Base-by-base conservation (phyloP, 2,888 invertebrate genomes). In the Tetragonula carbonaria region DNA sequence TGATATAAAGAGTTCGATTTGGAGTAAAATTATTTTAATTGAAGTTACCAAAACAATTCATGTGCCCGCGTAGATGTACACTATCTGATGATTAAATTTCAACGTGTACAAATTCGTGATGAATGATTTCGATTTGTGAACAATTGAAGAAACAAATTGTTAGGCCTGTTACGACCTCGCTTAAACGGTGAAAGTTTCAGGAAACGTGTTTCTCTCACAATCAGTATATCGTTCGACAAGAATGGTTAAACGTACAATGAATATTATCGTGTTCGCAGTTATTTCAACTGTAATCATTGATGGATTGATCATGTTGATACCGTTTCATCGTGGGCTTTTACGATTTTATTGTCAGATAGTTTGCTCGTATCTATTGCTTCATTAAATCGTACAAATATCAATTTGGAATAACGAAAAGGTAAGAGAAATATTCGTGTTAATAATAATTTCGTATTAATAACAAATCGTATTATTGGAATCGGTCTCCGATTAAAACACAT, bases 341-440 rank as follows among this genome's bases (percentile, higher is more conserved):
- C 33, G 53, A 80, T 51, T 76, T 70, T 45, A 4, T 3, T 72
- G 62, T 50, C 59, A 45, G 28, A 77, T 71, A 65, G n/a, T 72
- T 82, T 38, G 8, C 4, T 38, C 14, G 2, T 57, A 53, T 53
- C 62, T 28, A n/a, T 33, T 55, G 14, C 28, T 38, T n/a, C 63
- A 57, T 38, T 63, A 28, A 68, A 51, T 65, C 23, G 28, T 1
- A 33, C 33, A 23, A 5, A 16, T 16, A 18, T 14, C 18, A 8
- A 67, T 55, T 45, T 21, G n/a, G 2, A n/a, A 50, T 18, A 72
- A 66, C 33, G 33, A 63, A 51, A 53, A n/a, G 38, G 21, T 28
- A 16, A 57, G 63, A 63, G 38, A 59, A 23, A 50, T 72, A 63
- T 74, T 65, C 57, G 45, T 33, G 45, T 21, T 50, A 18, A 18